phyloP scores from a whole-genome alignment of 1,140 invertebrate species.

The Trichonephila clavipes region DNA sequence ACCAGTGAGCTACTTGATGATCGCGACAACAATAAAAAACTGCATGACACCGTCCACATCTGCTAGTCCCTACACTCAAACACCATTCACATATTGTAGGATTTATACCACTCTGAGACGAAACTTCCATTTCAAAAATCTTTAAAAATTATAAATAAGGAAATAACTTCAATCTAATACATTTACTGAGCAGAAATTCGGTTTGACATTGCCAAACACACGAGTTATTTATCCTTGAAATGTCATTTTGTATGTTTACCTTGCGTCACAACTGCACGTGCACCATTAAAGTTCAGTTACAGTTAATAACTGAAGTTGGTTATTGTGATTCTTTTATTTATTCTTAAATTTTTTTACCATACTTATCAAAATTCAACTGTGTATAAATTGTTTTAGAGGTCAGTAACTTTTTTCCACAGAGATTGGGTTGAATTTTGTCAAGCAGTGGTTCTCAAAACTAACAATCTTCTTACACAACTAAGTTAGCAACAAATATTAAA shows the following conservation, averaged over 20 bases:
- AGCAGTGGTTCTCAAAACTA: too few relatives aligned
- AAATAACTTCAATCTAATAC: not conserved
- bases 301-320: not conserved
- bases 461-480: too few relatives aligned
- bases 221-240: constrained; percentile 65
- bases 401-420: too few relatives aligned
- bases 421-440: too few relatives aligned
- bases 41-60: constrained; percentile 87
- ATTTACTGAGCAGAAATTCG: not conserved
- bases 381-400: too few relatives aligned
- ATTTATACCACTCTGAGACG: not conserved
- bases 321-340: too few relatives aligned
- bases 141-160: not conserved
- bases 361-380: too few relatives aligned
- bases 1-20: constrained; percentile 89
- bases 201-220: not conserved
- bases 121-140: not conserved
- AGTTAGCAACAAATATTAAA: too few relatives aligned
- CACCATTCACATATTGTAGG: constrained; percentile 85
- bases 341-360: too few relatives aligned
- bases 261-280: constrained; percentile 58
- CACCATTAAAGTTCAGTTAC: not conserved
- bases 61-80: constrained; percentile 85
- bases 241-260: constrained; percentile 54
- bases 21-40: constrained; percentile 89